Percentiles rank a stretch among this genome's conserved stretches.
These are phyloP conservation scores for Rhincodon typus DNA, from an alignment of 2,797 vertebrate species.

Conservation along the genomic window DNA sequence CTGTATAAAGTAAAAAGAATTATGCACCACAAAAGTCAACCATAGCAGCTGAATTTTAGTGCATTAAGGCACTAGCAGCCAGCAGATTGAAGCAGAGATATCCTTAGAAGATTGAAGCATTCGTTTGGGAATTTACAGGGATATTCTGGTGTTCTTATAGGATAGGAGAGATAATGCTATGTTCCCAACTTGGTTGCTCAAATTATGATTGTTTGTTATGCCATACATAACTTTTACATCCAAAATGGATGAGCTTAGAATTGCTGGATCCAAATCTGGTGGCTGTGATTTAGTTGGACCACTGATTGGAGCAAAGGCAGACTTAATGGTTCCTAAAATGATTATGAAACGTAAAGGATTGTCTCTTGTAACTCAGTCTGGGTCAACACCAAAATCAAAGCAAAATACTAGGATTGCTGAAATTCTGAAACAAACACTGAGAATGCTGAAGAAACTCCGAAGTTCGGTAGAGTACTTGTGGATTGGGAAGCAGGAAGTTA, in stretches of 20 bases:
- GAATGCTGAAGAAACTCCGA: too few relatives aligned
- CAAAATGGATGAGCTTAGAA: not conserved
- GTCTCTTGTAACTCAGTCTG: not conserved
- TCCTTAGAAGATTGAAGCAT: too few relatives aligned
- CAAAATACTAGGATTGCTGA: too few relatives aligned
- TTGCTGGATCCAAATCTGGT: too few relatives aligned
- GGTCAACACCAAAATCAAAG: not conserved
- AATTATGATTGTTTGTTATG: not conserved
- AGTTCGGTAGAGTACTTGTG: too few relatives aligned
- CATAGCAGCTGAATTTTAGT: too few relatives aligned
- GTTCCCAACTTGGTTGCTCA: not conserved
- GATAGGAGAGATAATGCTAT: not conserved
- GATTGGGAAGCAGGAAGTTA: too few relatives aligned
- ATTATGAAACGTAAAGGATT: not conserved
- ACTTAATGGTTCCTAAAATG: not conserved
- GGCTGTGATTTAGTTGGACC: not conserved
- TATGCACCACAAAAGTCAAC: not conserved
- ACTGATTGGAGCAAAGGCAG: not conserved
- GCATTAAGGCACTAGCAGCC: not conserved
- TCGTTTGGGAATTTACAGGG: too few relatives aligned
- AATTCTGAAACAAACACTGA: too few relatives aligned
- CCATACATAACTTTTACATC: not conserved
- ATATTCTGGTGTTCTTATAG: not conserved
- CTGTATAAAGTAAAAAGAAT: too few relatives aligned
- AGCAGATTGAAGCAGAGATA: not conserved